Evolutionary conservation across 35 echinoderm and acorn worm species (phyloP), one percentile per base, ranked within the genome.

Genomic region (Stichopus chloronotus): DNA sequence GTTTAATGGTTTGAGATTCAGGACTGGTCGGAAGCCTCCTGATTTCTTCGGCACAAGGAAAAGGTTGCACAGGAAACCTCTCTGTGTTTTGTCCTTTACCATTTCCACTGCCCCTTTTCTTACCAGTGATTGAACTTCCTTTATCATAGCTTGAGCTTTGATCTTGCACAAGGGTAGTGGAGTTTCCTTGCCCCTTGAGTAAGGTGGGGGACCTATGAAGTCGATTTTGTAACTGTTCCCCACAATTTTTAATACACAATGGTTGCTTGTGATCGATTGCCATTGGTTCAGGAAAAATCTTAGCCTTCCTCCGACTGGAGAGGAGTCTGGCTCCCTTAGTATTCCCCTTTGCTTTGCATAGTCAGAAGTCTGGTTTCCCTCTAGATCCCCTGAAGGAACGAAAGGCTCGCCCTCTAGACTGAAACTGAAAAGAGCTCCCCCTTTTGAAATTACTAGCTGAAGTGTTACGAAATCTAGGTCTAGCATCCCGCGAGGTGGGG

Each of bases 21-120:
- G 72, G 7, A 12, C 13, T 76, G 7, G 72, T 17, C 11, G 11
- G 12, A 76, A 76, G 24, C 72, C 72, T 25, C 76, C 4, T 76
- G 72, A 76, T 76, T 76, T 76, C 80, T 83, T 83, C 25, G 80
- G 80, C 6, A 83, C 72, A 6, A 76, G 72, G 72, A 76, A 76
- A 2, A 76, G 4, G 72, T 76, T 76, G 72, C 7, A 76, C 13
- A 76, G 72, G 72, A 76, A 76, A 8, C 72, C 4, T 16, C 72
- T 76, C 13, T 6, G 72, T 76, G 13, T 16, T 20, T 16, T 76
- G 8, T 16, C 72, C 11, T 76, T 76, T 16, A 76, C 7, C 72
- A 8, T 8, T 76, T 76, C 72, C 53, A 83, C 7, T 83, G 80
- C 80, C 80, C 80, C 6, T 9, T 52, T 52, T 83, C 3, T 83